Evolutionary conservation across 2,797 vertebrate genomes (phyloP).

Genomic region (Brachymystax lenok): DNA sequence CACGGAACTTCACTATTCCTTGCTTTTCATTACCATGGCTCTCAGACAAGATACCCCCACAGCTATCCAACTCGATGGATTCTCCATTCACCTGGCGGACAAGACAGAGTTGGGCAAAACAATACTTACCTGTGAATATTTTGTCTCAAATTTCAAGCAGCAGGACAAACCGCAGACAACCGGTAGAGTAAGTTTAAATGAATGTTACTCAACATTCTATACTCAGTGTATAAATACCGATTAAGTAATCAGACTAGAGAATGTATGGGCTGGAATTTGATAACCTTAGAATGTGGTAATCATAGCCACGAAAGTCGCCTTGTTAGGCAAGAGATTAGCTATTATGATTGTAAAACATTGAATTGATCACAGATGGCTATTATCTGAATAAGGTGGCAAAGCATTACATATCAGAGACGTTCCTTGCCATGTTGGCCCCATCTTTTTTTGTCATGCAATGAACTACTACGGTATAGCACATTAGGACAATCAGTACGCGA

Average conservation of each 20-base stretch:
- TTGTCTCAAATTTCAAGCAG: too few species aligned
- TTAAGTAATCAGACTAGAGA: not conserved
- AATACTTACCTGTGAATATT: too few species aligned
- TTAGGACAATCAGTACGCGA: slow-evolving; percentile 20
- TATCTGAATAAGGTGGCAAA: not conserved
- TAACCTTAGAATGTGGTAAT: not conserved
- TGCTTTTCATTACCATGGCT: too few species aligned
- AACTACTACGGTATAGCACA: slow-evolving; percentile 34
- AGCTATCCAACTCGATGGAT: too few species aligned
- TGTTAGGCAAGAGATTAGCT: not conserved
- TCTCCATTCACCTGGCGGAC: too few species aligned
- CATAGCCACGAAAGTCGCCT: not conserved
- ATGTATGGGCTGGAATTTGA: not conserved
- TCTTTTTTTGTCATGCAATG: slow-evolving; percentile 53
- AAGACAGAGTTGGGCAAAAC: too few species aligned
- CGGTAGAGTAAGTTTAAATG: too few species aligned
- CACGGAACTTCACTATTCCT: too few species aligned
- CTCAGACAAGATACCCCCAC: too few species aligned
- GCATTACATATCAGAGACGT: slow-evolving; percentile 62
- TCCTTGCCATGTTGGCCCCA: slow-evolving; percentile 69
- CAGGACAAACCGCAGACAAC: too few species aligned
- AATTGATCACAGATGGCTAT: not conserved
- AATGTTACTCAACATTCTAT: too few species aligned
- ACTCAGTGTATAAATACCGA: not conserved
- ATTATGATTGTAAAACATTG: not conserved